A percentile compares a stretch with the other conserved stretches of the same genome.
These are phyloP conservation scores for Holothuria glaberrima DNA, from an alignment of 35 echinoderm and acorn worm genomes.

Conservation along the genomic window DNA sequence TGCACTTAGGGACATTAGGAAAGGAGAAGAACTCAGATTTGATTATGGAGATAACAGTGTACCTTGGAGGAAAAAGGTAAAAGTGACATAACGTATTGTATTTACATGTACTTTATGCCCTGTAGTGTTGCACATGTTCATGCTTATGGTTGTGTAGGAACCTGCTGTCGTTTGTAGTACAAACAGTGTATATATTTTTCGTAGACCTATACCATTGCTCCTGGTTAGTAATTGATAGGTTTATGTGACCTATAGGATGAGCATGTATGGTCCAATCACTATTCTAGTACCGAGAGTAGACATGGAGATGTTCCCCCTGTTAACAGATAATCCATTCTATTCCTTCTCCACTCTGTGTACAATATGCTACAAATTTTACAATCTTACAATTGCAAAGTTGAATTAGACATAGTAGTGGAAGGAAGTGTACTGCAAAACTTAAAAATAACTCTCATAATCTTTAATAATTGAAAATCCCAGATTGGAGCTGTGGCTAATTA, in stretches of 20 bases:
- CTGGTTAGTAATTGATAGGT: not conserved
- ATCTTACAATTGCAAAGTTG: no score
- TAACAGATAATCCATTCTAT: not conserved
- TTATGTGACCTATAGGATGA: not conserved
- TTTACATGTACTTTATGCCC: not conserved
- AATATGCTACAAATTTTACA: not conserved
- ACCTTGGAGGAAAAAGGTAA: slow-evolving; percentile 60
- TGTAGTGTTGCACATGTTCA: not conserved
- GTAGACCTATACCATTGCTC: not conserved
- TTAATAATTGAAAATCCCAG: no score
- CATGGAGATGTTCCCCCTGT: not conserved
- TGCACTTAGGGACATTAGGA: not conserved
- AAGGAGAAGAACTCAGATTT: slow-evolving; percentile 30
- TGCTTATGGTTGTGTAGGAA: no score
- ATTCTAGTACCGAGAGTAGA: not conserved
- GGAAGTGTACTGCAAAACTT: no score
- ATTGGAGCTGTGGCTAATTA: no score
- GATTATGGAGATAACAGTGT: slow-evolving; percentile 43
- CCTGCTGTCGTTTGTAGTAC: no score
- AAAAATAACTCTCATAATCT: no score
- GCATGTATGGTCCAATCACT: not conserved
- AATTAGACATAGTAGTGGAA: no score
- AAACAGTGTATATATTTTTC: slow-evolving; percentile 1
- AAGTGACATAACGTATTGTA: not conserved
- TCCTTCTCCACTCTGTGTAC: not conserved